phyloP scores from a whole-genome alignment of 2,888 invertebrate genomes.

The Mimachlamys varia region DNA sequence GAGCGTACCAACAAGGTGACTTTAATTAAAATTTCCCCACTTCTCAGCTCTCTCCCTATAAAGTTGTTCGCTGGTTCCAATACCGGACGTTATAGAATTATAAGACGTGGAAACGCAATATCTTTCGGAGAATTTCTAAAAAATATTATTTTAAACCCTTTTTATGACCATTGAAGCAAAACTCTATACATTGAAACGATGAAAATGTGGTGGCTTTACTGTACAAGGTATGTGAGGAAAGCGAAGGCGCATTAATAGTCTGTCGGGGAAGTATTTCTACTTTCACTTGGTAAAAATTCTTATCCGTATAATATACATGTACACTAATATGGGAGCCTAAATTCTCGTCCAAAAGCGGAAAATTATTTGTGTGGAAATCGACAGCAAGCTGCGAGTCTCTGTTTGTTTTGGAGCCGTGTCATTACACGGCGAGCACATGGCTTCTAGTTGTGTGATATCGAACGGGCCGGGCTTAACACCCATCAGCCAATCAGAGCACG shows the following conservation, averaged over 20 bases:
- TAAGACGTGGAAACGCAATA: neutral
- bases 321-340: neutral
- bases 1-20: constrained; percentile 40
- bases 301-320: neutral
- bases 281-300: neutral
- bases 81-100: neutral
- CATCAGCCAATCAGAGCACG: constrained; percentile 54
- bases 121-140: neutral
- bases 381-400: constrained; percentile 17
- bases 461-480: constrained; percentile 44
- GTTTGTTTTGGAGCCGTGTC: constrained; percentile 52
- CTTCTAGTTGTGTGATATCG: constrained; percentile 37
- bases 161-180: neutral
- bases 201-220: neutral
- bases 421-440: constrained; percentile 53
- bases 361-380: constrained; percentile 7
- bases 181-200: neutral
- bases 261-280: neutral
- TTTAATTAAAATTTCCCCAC: constrained; percentile 51
- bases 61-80: neutral
- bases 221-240: neutral
- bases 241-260: neutral
- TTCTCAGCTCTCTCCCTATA: constrained; percentile 32
- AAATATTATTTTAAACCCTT: neutral
- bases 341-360: constrained; percentile 22